phyloP scores from a whole-genome alignment of 2,113 vertebrate genomes.

The Eurystomus gularis region DNA sequence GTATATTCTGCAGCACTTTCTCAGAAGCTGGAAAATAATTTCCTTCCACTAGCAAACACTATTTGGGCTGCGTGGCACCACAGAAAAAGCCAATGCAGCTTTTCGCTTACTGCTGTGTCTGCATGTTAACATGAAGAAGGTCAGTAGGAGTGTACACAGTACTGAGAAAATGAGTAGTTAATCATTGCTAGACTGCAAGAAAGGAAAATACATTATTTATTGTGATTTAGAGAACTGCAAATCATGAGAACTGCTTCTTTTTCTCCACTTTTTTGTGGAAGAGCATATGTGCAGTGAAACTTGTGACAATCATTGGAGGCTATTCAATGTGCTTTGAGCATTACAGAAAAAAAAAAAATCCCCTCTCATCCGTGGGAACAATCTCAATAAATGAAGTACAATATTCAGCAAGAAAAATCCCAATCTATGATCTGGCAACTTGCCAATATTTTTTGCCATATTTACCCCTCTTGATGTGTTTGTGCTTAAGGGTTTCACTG shows the following conservation, averaged over 20 bases:
- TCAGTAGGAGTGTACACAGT: conserved; percentile 60
- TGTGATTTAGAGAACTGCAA: conserved; percentile 3
- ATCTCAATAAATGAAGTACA: neutral
- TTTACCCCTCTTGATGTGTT: neutral
- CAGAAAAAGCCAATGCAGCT: conserved; percentile 9
- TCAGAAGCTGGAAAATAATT: conserved; percentile 56
- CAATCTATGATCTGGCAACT: neutral
- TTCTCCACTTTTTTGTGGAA: neutral
- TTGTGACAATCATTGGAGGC: accelerated
- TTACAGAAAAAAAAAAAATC: neutral
- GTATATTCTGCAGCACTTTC: conserved; percentile 17
- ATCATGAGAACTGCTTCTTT: neutral
- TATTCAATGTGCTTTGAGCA: neutral
- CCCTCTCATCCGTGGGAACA: neutral
- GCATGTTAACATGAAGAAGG: conserved; percentile 38
- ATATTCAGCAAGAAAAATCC: neutral
- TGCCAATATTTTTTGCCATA: neutral
- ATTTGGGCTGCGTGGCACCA: neutral
- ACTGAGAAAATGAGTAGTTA: conserved; percentile 60
- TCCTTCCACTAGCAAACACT: conserved; percentile 38
- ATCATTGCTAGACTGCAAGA: conserved; percentile 61
- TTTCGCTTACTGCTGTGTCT: conserved; percentile 39
- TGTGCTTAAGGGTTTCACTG: neutral
- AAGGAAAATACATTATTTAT: neutral
- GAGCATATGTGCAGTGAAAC: neutral